A percentile compares a stretch with the other conserved stretches of the same genome.
Conservation (phyloP, 1,140 invertebrate species). For the Drosophila prosaltans region DNA sequence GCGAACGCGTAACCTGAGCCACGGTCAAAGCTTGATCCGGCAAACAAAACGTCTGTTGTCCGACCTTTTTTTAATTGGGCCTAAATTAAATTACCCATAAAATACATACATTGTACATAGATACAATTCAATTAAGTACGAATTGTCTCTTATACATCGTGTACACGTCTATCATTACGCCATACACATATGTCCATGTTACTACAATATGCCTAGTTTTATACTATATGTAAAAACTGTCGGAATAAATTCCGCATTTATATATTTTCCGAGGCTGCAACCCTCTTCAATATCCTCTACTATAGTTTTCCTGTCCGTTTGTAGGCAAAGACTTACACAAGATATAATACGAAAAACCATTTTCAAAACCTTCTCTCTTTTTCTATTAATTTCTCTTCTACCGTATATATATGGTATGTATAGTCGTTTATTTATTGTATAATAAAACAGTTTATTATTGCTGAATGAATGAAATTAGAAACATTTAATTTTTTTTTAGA, state of each 20-base stretch:
- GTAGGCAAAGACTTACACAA: neutral
- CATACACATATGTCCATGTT: slow-evolving; percentile 14
- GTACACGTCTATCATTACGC: neutral
- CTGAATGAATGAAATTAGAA: no score
- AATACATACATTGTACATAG: slow-evolving; percentile 41
- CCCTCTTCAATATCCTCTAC: no score
- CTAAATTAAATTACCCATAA: slow-evolving; percentile 77
- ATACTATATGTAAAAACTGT: neutral
- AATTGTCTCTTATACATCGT: slow-evolving; percentile 42
- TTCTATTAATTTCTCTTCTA: neutral
- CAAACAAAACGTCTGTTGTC: slow-evolving; percentile 35
- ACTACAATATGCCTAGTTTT: neutral
- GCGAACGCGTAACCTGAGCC: slow-evolving; percentile 51
- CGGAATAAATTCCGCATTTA: neutral
- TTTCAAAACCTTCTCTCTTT: neutral
- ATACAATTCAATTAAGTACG: slow-evolving; percentile 69
- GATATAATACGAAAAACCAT: neutral
- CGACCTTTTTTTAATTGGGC: slow-evolving; percentile 78
- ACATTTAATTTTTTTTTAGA: no score
- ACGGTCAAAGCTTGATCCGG: slow-evolving; percentile 51
- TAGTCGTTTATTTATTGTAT: neutral
- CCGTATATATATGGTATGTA: neutral
- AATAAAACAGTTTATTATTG: neutral
- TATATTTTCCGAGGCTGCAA: neutral
- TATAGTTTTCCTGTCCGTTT: neutral